Conservation (phyloP, 2,888 invertebrate species). For the Eupeodes luniger region DNA sequence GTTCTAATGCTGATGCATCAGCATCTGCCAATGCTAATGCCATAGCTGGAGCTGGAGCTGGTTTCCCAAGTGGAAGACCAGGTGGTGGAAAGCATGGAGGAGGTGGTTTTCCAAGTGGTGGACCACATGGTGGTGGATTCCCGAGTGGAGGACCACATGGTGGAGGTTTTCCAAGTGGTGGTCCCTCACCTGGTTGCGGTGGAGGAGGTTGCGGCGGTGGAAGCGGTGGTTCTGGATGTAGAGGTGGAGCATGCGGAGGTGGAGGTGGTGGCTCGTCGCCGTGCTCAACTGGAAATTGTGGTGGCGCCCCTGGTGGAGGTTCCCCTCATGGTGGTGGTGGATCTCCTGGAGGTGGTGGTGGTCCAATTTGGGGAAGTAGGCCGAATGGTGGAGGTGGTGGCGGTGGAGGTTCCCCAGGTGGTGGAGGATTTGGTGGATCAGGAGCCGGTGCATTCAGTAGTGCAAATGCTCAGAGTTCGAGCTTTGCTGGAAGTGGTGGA, state of each 20-base stretch:
- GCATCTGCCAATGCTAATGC: background rate
- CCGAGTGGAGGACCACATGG: conserved; percentile 48
- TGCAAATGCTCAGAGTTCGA: conserved; percentile 73
- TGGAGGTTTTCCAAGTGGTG: conserved; percentile 49
- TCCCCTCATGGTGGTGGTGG: conserved; percentile 79
- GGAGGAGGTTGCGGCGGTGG: conserved; percentile 54
- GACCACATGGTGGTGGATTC: conserved; percentile 55
- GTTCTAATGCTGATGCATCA: conserved; percentile 26
- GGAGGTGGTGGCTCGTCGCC: conserved; percentile 24
- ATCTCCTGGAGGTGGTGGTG: conserved; percentile 42
- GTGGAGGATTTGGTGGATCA: conserved; percentile 55
- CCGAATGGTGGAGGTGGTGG: conserved; percentile 49
- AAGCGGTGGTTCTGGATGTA: conserved; percentile 31
- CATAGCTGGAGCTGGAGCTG: conserved; percentile 48
- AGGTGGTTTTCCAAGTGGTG: conserved; percentile 59
- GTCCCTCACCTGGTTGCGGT: conserved; percentile 53
- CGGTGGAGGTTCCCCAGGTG: conserved; percentile 38
- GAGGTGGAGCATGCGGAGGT: conserved; percentile 35
- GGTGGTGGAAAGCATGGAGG: conserved; percentile 56
- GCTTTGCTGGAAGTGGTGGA: conserved; percentile 69
- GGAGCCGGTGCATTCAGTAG: conserved; percentile 66
- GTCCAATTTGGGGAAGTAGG: conserved; percentile 26
- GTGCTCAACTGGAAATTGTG: conserved; percentile 31
- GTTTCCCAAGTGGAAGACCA: conserved; percentile 33
- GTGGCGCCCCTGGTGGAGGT: conserved; percentile 47